Base-by-base conservation (phyloP, 2,888 invertebrate species). In the Agonopterix alstromeriana region DNA sequence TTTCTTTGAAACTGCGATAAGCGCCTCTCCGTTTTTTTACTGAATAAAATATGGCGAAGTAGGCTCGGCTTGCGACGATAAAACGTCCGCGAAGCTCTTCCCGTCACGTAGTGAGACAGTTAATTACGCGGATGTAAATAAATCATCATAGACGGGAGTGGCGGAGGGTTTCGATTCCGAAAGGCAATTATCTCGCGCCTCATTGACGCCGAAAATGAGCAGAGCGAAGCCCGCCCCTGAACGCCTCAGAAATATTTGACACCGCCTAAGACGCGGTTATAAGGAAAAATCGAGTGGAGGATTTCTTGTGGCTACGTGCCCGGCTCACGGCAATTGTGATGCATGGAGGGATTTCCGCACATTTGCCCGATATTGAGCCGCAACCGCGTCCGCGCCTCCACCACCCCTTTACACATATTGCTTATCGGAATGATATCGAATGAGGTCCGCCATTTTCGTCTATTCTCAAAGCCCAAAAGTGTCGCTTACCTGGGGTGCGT, bases 111-210 rank as follows among this genome's bases (percentile, higher is more conserved):
- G 79, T 83, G 82, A 77, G 86, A 88, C 86, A 86, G 83, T 86
- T 87, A 86, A 87, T 88, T 87, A 87, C 84, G 80, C 81, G 82
- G 80, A 82, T 86, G 81, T 86, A 87, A 86, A 87, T 88, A 87
- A 87, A 88, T 88, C 87, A 87, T 87, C 85, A 83, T 78, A 82
- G 84, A 77, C 80, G 77, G 80, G 76, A 75, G 79, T 72, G 78
- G 77, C 70, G 73, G 76, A 77, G 77, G 76, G 81, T 73, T 83
- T 83, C 83, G 82, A 82, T 84, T 82, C 75, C 73, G 77, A 83
- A 79, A 84, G 77, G 80, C 83, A 86, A 85, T 86, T 87, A 86
- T 85, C 79, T 83, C 80, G 73, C 82, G 83, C 83, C 83, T 83
- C 84, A 85, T 86, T 86, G 82, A 73, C 80, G 79, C 70, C 70